These are phyloP conservation scores for Zelostemma sp. DNA, from an alignment of 1,140 invertebrate genomes.

Conservation along the genomic window DNA sequence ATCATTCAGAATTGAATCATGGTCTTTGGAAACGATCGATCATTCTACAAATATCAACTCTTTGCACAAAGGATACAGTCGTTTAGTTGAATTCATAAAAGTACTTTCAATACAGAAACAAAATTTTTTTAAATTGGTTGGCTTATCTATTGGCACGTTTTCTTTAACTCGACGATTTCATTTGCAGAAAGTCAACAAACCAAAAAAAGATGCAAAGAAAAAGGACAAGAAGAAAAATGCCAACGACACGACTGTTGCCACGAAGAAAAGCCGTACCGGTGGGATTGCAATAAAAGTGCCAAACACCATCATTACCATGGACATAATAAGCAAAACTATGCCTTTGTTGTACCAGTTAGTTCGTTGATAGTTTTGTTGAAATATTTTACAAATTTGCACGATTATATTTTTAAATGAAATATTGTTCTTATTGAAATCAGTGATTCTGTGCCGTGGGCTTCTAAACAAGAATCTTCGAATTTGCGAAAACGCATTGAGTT, in stretches of 20 bases:
- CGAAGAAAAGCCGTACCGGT: conserved; percentile 48
- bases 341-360: conserved; percentile 67
- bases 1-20: conserved; percentile 67
- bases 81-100: conserved; percentile 70
- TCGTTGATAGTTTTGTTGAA: conserved; percentile 13
- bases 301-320: conserved; percentile 65
- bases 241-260: conserved; percentile 49
- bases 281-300: conserved; percentile 58
- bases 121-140: conserved; percentile 10
- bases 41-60: conserved; percentile 58
- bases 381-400: conserved; percentile 4
- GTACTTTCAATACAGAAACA: conserved; percentile 44
- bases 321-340: conserved; percentile 62
- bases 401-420: conserved; percentile 14
- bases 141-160: conserved; percentile 10
- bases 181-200: conserved; percentile 57
- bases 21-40: conserved; percentile 57
- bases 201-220: conserved; percentile 65
- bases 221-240: conserved; percentile 60
- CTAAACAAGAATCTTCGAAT: conserved; percentile 52
- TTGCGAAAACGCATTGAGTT: conserved; percentile 66
- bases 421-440: conserved; percentile 38
- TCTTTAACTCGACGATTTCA: neutral
- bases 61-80: conserved; percentile 66
- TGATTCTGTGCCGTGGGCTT: conserved; percentile 63